These are phyloP conservation scores for Lepidurus packardi DNA, from an alignment of 1,140 invertebrate genomes.

Conservation along the genomic window DNA sequence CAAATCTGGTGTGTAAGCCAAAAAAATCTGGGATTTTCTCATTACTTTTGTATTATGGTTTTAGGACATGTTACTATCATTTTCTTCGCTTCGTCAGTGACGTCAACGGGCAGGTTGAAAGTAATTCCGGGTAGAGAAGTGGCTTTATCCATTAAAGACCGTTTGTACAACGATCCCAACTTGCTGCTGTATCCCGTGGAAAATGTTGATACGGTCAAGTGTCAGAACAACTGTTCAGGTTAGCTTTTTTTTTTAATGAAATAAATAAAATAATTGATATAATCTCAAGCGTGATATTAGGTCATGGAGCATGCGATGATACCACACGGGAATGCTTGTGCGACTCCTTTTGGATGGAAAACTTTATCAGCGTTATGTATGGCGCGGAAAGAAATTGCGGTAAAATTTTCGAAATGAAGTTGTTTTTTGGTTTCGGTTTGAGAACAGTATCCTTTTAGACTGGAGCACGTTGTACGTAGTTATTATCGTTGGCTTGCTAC, in stretches of 20 bases:
- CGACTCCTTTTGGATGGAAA: conserved; percentile 94
- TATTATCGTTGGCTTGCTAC: conserved; percentile 60
- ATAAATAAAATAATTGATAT: conserved; percentile 31
- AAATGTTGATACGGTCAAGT: conserved; percentile 71
- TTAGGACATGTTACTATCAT: neutral
- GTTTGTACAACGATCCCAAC: conserved; percentile 61
- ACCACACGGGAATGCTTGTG: conserved; percentile 76
- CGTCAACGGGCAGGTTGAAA: neutral
- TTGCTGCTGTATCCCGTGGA: conserved; percentile 67
- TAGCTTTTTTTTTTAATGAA: conserved; percentile 32
- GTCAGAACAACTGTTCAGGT: conserved; percentile 88
- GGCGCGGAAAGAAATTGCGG: conserved; percentile 68
- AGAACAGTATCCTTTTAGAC: conserved; percentile 50
- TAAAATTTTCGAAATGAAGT: conserved; percentile 43
- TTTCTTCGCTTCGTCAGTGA: neutral
- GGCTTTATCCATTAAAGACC: conserved; percentile 57
- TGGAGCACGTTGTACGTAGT: conserved; percentile 85
- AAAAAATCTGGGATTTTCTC: neutral
- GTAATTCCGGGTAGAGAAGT: conserved; percentile 52
- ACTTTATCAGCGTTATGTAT: conserved; percentile 58
- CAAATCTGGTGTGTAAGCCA: neutral
- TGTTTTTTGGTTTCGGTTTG: conserved; percentile 36
- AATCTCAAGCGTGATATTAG: conserved; percentile 42
- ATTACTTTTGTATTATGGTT: neutral
- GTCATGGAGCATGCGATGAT: conserved; percentile 81